Evolutionary conservation across 2,888 invertebrate species (phyloP), one percentile per base, ranked within the genome.

Genomic region (Alitta virens): DNA sequence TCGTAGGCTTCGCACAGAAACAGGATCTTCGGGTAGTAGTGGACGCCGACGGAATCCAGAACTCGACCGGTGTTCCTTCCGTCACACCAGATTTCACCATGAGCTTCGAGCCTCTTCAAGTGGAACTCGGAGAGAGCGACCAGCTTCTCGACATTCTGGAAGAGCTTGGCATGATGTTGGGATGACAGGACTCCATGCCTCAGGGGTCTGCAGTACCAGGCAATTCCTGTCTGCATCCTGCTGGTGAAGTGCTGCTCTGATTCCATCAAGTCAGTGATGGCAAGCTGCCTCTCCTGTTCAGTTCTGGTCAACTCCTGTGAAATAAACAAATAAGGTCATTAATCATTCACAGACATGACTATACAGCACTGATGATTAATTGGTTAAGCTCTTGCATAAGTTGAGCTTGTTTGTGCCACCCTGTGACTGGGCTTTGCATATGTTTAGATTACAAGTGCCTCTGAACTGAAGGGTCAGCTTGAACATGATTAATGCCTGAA

Each of bases 131-230:
- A 53, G 18, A 60, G 43, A 7, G 54, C 60, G 14, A 60, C 60
- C 1, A 60, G 43, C 64, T 77, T 78, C 67, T 81, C 79, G 25
- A 79, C 73, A 60, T 80, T 81, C 64, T 79, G 80, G 70, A 81
- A 81, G 49, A 81, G 69, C 7, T 72, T 63, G 26, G 66, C 63
- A 68, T 80, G 78, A 56, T 80, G 75, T n/a, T 68, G 62, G 16
- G 71, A 71, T 16, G 71, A 69, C n/a, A 79, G 69, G 52, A 79
- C 74, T 60, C 76, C 74, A 58, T 79, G 78, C 27, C 77, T 66
- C 14, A 79, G 74, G 0, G 79, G 79, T 7, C 77, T 67, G 0
- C 75, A 77, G 63, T 75, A 80, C 40, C 76, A 63, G 67, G 78
- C 74, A 54, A 78, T 74, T 46, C 79, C 80, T 60, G 69, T 68